These are phyloP conservation scores for Pammene aurita DNA, from an alignment of 2,888 invertebrate species.

Conservation along the genomic window DNA sequence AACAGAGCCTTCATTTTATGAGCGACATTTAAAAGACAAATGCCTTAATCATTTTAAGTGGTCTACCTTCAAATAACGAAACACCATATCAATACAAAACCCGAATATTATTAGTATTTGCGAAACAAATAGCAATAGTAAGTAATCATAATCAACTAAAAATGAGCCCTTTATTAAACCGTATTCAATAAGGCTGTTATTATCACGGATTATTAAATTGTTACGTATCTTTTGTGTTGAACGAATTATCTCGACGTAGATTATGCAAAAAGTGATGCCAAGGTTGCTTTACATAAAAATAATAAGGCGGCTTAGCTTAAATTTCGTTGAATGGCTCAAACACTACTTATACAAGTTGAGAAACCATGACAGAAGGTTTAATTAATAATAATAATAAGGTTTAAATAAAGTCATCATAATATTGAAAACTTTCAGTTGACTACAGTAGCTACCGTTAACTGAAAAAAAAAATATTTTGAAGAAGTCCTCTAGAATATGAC, in stretches of 20 bases:
- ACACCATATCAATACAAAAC: neutral
- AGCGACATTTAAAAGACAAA: conserved; percentile 14
- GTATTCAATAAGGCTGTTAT: conserved; percentile 18
- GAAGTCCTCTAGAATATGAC: too few relatives aligned
- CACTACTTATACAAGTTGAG: conserved; percentile 6
- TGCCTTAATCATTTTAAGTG: conserved; percentile 23
- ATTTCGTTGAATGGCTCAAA: neutral
- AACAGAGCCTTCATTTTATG: conserved; percentile 13
- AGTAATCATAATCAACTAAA: conserved; percentile 5
- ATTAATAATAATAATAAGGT: too few relatives aligned
- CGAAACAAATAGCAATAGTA: conserved; percentile 25
- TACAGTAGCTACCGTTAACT: too few relatives aligned
- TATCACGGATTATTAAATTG: conserved; percentile 31
- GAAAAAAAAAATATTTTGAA: too few relatives aligned
- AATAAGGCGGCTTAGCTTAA: conserved; percentile 21
- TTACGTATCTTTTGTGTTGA: conserved; percentile 28
- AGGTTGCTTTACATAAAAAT: conserved; percentile 20
- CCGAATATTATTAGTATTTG: conserved; percentile 5
- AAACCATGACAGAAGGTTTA: neutral
- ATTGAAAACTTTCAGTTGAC: too few relatives aligned
- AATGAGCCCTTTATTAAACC: conserved; percentile 28
- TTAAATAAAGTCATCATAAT: too few relatives aligned
- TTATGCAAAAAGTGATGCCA: conserved; percentile 36
- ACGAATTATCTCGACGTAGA: conserved; percentile 26
- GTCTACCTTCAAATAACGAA: conserved; percentile 3